Percentiles rank a stretch among this genome's conserved stretches.
These are phyloP conservation scores for Brachionus plicatilis DNA, from an alignment of 1,140 invertebrate genomes.

Conservation along the genomic window DNA sequence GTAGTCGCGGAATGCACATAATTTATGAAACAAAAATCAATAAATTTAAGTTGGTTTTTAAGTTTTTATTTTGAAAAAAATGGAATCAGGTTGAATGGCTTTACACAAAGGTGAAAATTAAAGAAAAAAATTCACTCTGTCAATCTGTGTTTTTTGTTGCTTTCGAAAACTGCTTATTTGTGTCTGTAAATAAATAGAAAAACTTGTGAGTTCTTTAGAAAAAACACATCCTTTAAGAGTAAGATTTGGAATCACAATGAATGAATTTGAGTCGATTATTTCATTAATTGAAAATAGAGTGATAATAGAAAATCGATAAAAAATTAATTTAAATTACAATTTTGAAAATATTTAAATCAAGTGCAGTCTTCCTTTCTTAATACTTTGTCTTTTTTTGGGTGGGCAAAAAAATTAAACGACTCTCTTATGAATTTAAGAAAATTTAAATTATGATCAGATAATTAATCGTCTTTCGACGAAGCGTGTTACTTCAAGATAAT, in stretches of 20 bases:
- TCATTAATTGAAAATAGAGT: not conserved
- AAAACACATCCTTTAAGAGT: not conserved
- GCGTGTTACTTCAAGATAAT: not conserved
- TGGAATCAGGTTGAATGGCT: not conserved
- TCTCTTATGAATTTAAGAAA: not conserved
- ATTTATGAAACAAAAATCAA: not conserved
- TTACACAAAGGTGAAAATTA: not conserved
- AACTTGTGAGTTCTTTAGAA: not conserved
- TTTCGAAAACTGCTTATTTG: not conserved
- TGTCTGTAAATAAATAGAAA: not conserved
- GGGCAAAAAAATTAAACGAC: not conserved
- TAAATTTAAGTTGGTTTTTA: not conserved
- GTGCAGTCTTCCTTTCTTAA: not conserved
- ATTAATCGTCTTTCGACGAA: not conserved
- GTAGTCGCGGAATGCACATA: not conserved
- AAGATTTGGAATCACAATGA: not conserved
- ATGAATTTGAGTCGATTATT: not conserved
- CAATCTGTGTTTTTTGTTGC: not conserved
- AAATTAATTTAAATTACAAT: constrained; percentile 3
- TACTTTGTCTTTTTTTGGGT: not conserved
- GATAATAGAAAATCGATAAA: not conserved
- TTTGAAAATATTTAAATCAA: constrained; percentile 3
- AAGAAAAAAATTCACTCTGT: not conserved
- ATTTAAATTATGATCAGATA: not conserved
- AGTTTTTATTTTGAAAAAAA: not conserved